These are phyloP conservation scores for Trichechus manatus DNA, from an alignment of 2,113 vertebrate genomes.

Conservation along the genomic window DNA sequence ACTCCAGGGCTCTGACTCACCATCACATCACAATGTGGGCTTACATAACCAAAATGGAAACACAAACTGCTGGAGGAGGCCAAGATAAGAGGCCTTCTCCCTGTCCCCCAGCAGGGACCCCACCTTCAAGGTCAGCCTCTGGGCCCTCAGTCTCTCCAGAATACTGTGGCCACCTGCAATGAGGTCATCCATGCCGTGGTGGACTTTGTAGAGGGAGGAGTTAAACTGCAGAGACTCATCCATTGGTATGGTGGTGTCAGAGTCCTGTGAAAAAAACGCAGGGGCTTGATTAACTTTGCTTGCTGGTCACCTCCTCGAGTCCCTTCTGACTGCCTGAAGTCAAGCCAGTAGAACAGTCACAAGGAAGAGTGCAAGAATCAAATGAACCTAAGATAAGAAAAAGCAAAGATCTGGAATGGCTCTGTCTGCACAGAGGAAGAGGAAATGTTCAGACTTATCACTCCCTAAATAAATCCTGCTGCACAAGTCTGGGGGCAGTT, in stretches of 20 bases:
- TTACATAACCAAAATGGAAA: slow-evolving; percentile 20
- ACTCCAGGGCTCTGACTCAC: slow-evolving; percentile 1
- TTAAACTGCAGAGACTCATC: slow-evolving; percentile 97
- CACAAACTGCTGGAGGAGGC: background rate
- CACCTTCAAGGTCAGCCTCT: slow-evolving; percentile 97
- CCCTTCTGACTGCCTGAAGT: background rate
- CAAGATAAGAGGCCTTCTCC: slow-evolving; percentile 59
- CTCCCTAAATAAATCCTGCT: background rate
- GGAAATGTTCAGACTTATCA: background rate
- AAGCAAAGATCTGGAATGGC: background rate
- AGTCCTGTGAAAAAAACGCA: slow-evolving; percentile 92
- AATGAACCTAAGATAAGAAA: slow-evolving; percentile 3
- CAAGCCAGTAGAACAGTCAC: background rate
- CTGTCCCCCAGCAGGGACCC: slow-evolving; percentile 79
- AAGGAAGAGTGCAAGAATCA: background rate
- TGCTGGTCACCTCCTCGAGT: background rate
- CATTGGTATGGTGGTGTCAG: slow-evolving; percentile 97
- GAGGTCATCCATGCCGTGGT: slow-evolving; percentile 97
- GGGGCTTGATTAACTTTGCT: slow-evolving; percentile 82
- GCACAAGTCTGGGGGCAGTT: background rate
- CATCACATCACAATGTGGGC: background rate
- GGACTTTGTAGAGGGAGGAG: slow-evolving; percentile 94
- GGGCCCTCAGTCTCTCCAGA: slow-evolving; percentile 95
- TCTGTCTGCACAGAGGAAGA: background rate
- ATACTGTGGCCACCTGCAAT: slow-evolving; percentile 96